Conservation (phyloP, 92 coral and sea anemone genomes). For the Siderastrea siderea region DNA sequence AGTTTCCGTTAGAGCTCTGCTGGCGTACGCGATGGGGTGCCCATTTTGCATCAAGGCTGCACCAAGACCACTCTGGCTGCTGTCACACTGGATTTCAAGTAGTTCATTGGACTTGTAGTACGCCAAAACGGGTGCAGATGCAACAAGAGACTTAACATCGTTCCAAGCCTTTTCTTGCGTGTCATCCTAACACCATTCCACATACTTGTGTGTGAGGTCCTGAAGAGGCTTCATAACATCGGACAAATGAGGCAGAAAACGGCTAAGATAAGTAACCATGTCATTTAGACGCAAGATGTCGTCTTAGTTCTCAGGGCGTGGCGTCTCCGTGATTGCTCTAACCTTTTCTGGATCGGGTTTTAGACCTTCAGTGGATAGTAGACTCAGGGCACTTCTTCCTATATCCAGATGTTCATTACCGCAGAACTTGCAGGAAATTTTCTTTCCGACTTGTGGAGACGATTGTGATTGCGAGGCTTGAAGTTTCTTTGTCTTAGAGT, state of each 20-base stretch:
- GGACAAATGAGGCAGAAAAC: constrained; percentile 34
- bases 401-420: too few species aligned
- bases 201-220: constrained; percentile 4
- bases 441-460: too few species aligned
- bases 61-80: constrained; percentile 64
- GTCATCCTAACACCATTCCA: not conserved
- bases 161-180: not conserved
- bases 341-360: constrained; percentile 40
- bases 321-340: constrained; percentile 31
- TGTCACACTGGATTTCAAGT: constrained; percentile 67
- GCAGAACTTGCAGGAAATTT: too few species aligned
- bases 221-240: constrained; percentile 54
- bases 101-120: constrained; percentile 52
- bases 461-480: too few species aligned
- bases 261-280: constrained; percentile 32
- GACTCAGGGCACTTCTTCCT: not conserved
- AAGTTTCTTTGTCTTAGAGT: too few species aligned
- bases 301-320: constrained; percentile 9
- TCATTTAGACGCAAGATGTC: constrained; percentile 24
- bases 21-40: constrained; percentile 58
- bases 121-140: constrained; percentile 52
- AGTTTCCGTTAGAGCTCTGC: not conserved
- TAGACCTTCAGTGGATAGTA: constrained; percentile 44
- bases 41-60: constrained; percentile 57
- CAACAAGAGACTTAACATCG: constrained; percentile 33